These are phyloP conservation scores for Drosophila nikananu DNA, from an alignment of 1,140 invertebrate genomes.

Conservation along the genomic window DNA sequence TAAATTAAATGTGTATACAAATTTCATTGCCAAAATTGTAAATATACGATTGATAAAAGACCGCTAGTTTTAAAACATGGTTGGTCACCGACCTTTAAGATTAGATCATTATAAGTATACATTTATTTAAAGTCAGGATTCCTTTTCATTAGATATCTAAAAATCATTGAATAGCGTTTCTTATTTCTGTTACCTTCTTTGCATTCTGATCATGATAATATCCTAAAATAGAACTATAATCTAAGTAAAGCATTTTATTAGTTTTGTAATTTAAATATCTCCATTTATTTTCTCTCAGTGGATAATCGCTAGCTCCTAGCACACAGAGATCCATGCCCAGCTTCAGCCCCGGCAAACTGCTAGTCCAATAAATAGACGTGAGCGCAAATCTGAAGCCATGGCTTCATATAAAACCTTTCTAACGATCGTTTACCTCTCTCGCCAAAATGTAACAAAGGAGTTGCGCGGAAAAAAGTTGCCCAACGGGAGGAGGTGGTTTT, in stretches of 20 bases:
- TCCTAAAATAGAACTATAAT: too few species aligned
- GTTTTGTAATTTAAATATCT: too few species aligned
- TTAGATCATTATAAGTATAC: too few species aligned
- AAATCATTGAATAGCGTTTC: too few species aligned
- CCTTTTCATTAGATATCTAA: too few species aligned
- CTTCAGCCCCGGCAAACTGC: conserved; percentile 38
- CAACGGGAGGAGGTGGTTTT: conserved; percentile 32
- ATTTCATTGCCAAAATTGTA: too few species aligned
- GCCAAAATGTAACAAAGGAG: conserved; percentile 83
- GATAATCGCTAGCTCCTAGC: conserved; percentile 57
- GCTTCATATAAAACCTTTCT: conserved; percentile 80
- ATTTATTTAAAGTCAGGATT: too few species aligned
- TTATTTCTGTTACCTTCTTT: too few species aligned
- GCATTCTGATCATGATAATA: background rate
- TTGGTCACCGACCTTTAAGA: too few species aligned
- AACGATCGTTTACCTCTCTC: conserved; percentile 84
- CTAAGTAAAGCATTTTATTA: background rate
- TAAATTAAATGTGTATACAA: too few species aligned
- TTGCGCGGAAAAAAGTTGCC: conserved; percentile 67
- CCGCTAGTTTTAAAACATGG: too few species aligned
- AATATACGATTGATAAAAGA: too few species aligned
- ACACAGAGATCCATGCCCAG: conserved; percentile 26
- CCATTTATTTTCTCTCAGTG: background rate
- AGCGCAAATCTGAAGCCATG: conserved; percentile 75
- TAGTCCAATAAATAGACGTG: conserved; percentile 81